Conservation (phyloP, 2,888 invertebrate genomes). For the Disparrhopalites patrizii region DNA sequence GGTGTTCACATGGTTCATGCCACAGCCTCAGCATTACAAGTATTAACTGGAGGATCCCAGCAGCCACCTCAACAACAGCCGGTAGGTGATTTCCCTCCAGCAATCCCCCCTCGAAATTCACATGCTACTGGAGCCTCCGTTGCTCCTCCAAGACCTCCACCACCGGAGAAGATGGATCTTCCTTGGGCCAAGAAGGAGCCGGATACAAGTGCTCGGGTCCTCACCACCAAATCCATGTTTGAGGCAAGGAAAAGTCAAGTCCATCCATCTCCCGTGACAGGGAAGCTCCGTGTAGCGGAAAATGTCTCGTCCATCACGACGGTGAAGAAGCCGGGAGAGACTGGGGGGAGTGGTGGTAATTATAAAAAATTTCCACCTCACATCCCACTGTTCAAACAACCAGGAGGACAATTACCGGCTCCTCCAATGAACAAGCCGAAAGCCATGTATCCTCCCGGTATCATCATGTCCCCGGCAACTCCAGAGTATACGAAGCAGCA, state of each 20-base stretch:
- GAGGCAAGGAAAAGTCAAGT: conserved; percentile 29
- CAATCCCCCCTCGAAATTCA: background rate
- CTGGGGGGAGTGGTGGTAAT: too few relatives aligned
- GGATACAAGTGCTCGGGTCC: conserved; percentile 31
- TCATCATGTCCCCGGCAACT: too few relatives aligned
- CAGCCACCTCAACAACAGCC: conserved; percentile 1
- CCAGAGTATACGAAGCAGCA: background rate
- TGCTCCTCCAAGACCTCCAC: conserved; percentile 25
- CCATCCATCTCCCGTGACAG: conserved; percentile 9
- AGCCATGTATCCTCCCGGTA: conserved; percentile 1
- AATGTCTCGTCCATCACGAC: conserved; percentile 12
- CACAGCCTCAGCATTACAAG: conserved; percentile 46
- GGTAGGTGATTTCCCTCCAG: background rate
- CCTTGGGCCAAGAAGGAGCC: conserved; percentile 42
- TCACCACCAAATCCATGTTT: conserved; percentile 39
- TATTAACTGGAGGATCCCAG: conserved; percentile 36
- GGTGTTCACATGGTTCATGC: conserved; percentile 48
- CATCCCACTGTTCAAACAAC: background rate
- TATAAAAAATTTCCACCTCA: conserved; percentile 17
- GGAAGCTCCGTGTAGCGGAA: conserved; percentile 16
- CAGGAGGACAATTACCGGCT: background rate
- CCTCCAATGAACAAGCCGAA: conserved; percentile 1
- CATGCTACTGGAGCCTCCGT: background rate
- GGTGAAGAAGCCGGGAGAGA: conserved; percentile 18
- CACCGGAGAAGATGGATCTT: conserved; percentile 37